Evolutionary conservation across 2,113 vertebrate genomes (phyloP).

Genomic region (Phyllostomus discolor): DNA sequence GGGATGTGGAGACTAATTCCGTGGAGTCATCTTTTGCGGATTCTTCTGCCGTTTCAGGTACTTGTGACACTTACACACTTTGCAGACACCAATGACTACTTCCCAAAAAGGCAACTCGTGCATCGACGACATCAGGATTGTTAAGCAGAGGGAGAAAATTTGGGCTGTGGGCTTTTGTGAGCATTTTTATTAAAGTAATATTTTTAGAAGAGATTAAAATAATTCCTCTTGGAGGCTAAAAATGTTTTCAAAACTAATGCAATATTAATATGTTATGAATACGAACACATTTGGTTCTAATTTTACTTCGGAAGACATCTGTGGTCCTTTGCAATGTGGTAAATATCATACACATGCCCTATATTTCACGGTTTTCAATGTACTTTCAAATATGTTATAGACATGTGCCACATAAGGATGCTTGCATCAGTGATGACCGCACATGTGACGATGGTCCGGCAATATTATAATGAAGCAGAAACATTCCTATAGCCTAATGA

Average conservation of each 20-base stretch:
- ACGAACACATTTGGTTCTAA: neutral
- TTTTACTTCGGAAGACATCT: neutral
- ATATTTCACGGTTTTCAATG: neutral
- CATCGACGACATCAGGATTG: neutral
- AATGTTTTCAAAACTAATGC: neutral
- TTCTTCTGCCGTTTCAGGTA: slow-evolving; percentile 73
- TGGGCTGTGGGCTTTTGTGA: neutral
- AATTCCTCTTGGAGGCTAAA: neutral
- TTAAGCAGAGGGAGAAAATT: neutral
- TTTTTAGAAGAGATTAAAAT: neutral
- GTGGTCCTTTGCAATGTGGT: neutral
- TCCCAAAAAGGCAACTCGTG: neutral
- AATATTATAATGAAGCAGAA: neutral
- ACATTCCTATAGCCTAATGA: neutral
- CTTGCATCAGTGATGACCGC: neutral
- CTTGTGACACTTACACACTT: neutral
- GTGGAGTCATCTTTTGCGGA: slow-evolving; percentile 61
- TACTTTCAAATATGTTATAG: neutral
- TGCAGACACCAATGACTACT: neutral
- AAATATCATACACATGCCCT: neutral
- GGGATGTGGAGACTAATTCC: neutral
- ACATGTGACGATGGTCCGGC: neutral
- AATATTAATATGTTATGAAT: neutral
- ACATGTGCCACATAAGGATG: neutral
- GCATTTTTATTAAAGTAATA: slow-evolving; percentile 22